A percentile compares a stretch with the other conserved stretches of the same genome.
phyloP scores from a whole-genome alignment of 1,140 invertebrate species.

The Meloidogyne exigua region DNA sequence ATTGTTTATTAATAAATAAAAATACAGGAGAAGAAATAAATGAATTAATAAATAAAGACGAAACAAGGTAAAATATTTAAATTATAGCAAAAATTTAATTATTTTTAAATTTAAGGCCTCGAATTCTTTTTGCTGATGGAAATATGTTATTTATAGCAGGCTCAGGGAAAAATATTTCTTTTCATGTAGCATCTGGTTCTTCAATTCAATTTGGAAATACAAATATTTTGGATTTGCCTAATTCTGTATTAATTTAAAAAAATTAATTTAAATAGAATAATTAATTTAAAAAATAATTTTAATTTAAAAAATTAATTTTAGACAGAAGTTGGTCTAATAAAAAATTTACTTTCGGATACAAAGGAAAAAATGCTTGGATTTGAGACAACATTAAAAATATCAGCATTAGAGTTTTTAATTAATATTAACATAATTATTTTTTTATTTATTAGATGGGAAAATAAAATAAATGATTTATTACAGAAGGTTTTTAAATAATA shows the following conservation, averaged over 20 bases:
- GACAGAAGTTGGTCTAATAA: slow-evolving; percentile 6
- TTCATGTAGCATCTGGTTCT: slow-evolving; percentile 41
- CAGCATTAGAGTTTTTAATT: neutral
- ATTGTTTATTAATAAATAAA: neutral
- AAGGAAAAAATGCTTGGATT: slow-evolving; percentile 6
- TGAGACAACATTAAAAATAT: neutral
- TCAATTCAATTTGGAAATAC: slow-evolving; percentile 52
- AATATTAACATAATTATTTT: neutral
- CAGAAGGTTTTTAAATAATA: neutral
- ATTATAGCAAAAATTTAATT: neutral
- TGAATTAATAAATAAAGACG: neutral
- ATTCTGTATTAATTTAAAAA: slow-evolving; percentile 34
- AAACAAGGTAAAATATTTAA: neutral
- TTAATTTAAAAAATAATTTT: neutral
- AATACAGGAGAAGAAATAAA: neutral
- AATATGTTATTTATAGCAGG: slow-evolving; percentile 56
- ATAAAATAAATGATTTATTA: neutral
- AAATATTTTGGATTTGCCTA: slow-evolving; percentile 46
- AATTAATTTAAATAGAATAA: neutral
- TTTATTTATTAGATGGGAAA: neutral
- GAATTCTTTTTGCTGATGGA: slow-evolving; percentile 52
- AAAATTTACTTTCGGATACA: neutral
- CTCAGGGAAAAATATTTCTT: slow-evolving; percentile 54
- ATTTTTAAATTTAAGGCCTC: slow-evolving; percentile 36
- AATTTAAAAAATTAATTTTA: neutral